Conservation (phyloP, 2,797 vertebrate genomes). For the Danionella dracula region DNA sequence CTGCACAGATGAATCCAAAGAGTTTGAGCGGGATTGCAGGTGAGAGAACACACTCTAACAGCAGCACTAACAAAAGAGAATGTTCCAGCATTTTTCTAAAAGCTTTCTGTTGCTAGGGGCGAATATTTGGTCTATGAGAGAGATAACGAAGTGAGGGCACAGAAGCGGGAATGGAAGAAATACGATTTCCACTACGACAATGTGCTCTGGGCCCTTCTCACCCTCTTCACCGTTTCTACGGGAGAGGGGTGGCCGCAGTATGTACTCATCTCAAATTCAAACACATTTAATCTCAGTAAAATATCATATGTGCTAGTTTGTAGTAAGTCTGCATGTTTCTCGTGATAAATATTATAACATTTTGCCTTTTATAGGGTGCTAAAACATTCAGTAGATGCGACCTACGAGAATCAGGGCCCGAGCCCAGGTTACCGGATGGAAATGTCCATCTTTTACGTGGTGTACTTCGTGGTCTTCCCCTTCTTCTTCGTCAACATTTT, state of each 20-base stretch:
- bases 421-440: slow-evolving; percentile 98
- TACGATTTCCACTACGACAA: slow-evolving; percentile 99
- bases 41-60: slow-evolving; percentile 43
- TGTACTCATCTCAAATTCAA: slow-evolving; percentile 52
- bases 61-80: not conserved
- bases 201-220: slow-evolving; percentile 94
- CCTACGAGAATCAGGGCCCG: slow-evolving; percentile 96
- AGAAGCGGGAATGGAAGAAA: slow-evolving; percentile 93
- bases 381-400: slow-evolving; percentile 95
- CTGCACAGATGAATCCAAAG: slow-evolving; percentile 93
- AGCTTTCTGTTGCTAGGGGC: slow-evolving; percentile 66
- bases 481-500: slow-evolving; percentile 99
- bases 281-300: too few relatives aligned
- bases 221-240: slow-evolving; percentile 96
- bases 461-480: slow-evolving; percentile 99
- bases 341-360: too few relatives aligned
- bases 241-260: slow-evolving; percentile 97
- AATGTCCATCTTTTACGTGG: slow-evolving; percentile 99
- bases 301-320: too few relatives aligned
- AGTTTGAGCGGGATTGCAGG: slow-evolving; percentile 79
- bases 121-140: slow-evolving; percentile 91
- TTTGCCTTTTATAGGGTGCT: slow-evolving; percentile 75
- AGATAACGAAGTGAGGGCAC: slow-evolving; percentile 89
- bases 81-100: not conserved
- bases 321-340: too few relatives aligned